Percentiles rank a stretch among this genome's conserved stretches.
Conservation (phyloP, 2,113 vertebrate genomes). For the Echinops telfairi region DNA sequence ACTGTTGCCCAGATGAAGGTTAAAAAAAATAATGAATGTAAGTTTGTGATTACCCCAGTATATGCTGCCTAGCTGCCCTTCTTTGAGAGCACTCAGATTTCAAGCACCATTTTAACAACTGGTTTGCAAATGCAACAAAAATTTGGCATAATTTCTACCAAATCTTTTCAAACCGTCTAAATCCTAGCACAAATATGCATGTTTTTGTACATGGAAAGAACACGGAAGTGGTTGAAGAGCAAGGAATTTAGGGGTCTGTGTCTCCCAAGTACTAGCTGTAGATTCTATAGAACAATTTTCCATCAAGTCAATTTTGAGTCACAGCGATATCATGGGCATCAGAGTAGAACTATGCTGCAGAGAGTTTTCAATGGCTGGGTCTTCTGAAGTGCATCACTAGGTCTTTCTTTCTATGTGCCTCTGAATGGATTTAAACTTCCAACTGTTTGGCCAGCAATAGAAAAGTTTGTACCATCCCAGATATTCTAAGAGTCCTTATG, state of each 20-base stretch:
- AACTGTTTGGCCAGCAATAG: background rate
- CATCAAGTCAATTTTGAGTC: background rate
- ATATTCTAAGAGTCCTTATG: background rate
- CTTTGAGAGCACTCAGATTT: too few relatives aligned
- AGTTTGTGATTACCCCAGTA: too few relatives aligned
- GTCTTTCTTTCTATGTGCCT: background rate
- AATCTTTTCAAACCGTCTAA: too few relatives aligned
- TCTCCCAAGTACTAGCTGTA: background rate
- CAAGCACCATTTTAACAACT: too few relatives aligned
- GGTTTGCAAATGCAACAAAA: too few relatives aligned
- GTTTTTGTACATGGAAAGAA: background rate
- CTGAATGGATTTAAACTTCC: background rate
- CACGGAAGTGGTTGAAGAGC: background rate
- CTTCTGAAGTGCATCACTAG: background rate
- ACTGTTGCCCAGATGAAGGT: too few relatives aligned
- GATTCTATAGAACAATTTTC: background rate
- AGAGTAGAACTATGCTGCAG: background rate
- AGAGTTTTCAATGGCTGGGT: background rate
- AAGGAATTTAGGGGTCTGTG: fast-evolving
- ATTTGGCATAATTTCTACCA: too few relatives aligned
- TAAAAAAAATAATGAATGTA: too few relatives aligned
- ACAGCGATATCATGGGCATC: background rate
- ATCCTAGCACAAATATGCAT: too few relatives aligned
- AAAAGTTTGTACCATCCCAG: background rate
- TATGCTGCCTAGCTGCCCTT: too few relatives aligned